A percentile compares a stretch with the other conserved stretches of the same genome.
These are phyloP conservation scores for Pseudorhombus dupliciocellatus DNA, from an alignment of 2,113 vertebrate species.

Conservation along the genomic window DNA sequence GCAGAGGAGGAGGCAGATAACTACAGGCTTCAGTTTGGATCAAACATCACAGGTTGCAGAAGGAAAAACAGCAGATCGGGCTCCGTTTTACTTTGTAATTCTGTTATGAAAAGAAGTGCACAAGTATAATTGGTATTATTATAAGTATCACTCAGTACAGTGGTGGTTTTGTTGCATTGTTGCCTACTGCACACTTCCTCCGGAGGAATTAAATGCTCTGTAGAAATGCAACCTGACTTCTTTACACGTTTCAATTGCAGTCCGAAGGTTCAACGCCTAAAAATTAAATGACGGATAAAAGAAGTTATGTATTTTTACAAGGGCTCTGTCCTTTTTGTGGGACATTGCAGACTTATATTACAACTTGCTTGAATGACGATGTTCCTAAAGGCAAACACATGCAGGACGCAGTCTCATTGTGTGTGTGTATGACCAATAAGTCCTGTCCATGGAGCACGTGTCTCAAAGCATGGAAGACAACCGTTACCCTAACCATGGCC, in stretches of 20 bases:
- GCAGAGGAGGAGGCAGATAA: slow-evolving; percentile 49
- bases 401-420: background rate
- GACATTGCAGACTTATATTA: too few relatives aligned
- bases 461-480: background rate
- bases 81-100: slow-evolving; percentile 46
- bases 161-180: background rate
- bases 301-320: too few relatives aligned
- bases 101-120: slow-evolving; percentile 17
- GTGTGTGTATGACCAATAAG: background rate
- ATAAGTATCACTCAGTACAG: background rate
- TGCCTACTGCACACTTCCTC: background rate
- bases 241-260: background rate
- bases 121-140: slow-evolving; percentile 13
- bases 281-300: too few relatives aligned
- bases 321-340: too few relatives aligned
- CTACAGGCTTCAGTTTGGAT: slow-evolving; percentile 55
- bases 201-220: background rate
- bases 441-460: background rate
- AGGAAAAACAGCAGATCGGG: slow-evolving; percentile 31
- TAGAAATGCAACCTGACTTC: background rate
- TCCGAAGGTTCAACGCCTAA: background rate
- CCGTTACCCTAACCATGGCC: background rate
- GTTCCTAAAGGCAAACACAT: too few relatives aligned
- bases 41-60: slow-evolving; percentile 54
- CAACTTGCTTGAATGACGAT: too few relatives aligned